A percentile compares a stretch with the other conserved stretches of the same genome.
Evolutionary conservation across 2,113 vertebrate genomes (phyloP).

Genomic region (Megaleporinus macrocephalus): DNA sequence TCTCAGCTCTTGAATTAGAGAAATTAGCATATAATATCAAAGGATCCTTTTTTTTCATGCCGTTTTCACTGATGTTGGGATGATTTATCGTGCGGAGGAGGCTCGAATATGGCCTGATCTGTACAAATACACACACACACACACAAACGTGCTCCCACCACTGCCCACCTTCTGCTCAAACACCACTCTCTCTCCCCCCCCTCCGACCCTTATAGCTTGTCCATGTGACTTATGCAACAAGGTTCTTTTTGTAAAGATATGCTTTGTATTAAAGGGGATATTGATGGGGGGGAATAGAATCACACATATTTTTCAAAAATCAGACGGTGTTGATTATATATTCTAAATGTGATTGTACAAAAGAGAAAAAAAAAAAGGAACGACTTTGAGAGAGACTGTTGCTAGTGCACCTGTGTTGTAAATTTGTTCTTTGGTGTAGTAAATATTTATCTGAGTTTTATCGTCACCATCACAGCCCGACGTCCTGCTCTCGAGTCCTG

Average conservation of each 20-base stretch:
- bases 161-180: constrained; percentile 13
- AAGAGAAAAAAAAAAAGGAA: constrained; percentile 66
- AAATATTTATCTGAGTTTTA: constrained; percentile 81
- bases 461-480: constrained; percentile 77
- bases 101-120: constrained; percentile 24
- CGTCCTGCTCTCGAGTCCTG: constrained; percentile 78
- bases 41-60: constrained; percentile 38
- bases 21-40: constrained; percentile 39
- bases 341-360: constrained; percentile 66
- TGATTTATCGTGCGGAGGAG: constrained; percentile 31
- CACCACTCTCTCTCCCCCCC: constrained; percentile 24
- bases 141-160: constrained; percentile 6
- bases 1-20: constrained; percentile 35
- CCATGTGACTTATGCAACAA: constrained; percentile 69
- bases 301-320: constrained; percentile 69
- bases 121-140: constrained; percentile 20
- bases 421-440: constrained; percentile 87
- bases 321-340: constrained; percentile 76
- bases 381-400: constrained; percentile 82
- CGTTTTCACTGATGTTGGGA: constrained; percentile 42
- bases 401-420: constrained; percentile 90
- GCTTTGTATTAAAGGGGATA: constrained; percentile 58
- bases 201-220: constrained; percentile 58
- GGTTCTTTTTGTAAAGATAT: constrained; percentile 63
- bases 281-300: constrained; percentile 45